These are phyloP conservation scores for Pristionchus entomophagus DNA, from an alignment of 2,888 invertebrate species.

Conservation along the genomic window DNA sequence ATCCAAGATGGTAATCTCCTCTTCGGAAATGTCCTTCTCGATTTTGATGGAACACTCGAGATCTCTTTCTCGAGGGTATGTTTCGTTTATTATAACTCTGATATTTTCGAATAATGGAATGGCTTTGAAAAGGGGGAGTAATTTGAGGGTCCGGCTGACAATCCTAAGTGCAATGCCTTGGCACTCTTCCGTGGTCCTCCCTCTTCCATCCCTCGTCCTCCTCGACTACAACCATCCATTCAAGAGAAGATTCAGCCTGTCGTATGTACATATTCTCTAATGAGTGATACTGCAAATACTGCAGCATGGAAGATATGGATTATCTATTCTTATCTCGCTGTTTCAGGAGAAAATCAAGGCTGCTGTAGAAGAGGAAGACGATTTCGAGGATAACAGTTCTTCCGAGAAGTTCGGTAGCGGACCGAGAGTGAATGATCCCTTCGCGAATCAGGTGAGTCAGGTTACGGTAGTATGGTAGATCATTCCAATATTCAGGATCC, in stretches of 20 bases:
- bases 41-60: conserved; percentile 46
- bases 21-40: conserved; percentile 35
- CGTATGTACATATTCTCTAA: not conserved
- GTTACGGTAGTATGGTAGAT: not conserved
- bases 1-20: conserved; percentile 43
- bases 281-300: too few species aligned
- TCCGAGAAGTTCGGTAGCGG: conserved; percentile 44
- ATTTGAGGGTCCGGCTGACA: conserved; percentile 36
- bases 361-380: not conserved
- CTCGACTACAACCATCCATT: not conserved
- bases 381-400: not conserved
- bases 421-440: conserved; percentile 23
- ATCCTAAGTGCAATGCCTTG: conserved; percentile 48
- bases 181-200: conserved; percentile 18
- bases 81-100: not conserved
- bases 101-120: not conserved
- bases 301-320: too few species aligned
- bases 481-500: not conserved
- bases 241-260: not conserved
- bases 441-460: conserved; percentile 24
- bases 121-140: too few species aligned
- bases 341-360: not conserved
- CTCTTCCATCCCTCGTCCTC: not conserved
- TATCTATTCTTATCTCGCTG: not conserved
- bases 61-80: conserved; percentile 35